Base-by-base conservation (phyloP, 2,888 invertebrate species). In the Cabera pusaria region DNA sequence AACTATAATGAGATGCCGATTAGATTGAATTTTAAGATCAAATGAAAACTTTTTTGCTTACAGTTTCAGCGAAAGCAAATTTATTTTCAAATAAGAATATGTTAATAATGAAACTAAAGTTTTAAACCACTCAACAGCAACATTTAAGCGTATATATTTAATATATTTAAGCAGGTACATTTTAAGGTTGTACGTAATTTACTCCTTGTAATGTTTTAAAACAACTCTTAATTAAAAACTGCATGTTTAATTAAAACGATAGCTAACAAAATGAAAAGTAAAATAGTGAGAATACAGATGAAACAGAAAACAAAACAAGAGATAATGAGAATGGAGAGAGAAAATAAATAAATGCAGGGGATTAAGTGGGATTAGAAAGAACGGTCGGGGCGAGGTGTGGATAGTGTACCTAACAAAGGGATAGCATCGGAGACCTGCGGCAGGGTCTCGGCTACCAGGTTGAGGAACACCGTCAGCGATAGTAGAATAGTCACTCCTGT, bases 341-440 rank as follows among this genome's bases (percentile, higher is more conserved):
- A 43, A 56, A 72, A 29, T 9, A 29, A 80, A 70, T 45, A 59
- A 75, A 64, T 63, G 57, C 22, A 56, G 57, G 69, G 71, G 71
- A 46, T 47, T 53, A 64, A 72, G 69, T 68, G 65, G 72, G 68
- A 74, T 67, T 64, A 77, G 69, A 62, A 25, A 47, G 64, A 74
- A 72, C 64, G 59, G 64, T 66, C 51, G 61, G 69, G 81, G 72
- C 63, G 64, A 73, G 81, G 83, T 75, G 63, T 83, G 87, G 86
- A 70, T 60, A 74, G 86, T 93, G 93, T 96, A 97, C 98, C 98
- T 95, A 99, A 98, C 93, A 99, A 93, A 91, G 99, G 98, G 92
- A 99, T 98, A 90, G 98, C 98, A 92, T 98, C 98, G 91, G 98
- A 98, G 90, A 98, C 98, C 93, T 97, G 98, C 90, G 98, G 98